phyloP scores from a whole-genome alignment of 2,888 invertebrate species.

The Euphydryas editha region DNA sequence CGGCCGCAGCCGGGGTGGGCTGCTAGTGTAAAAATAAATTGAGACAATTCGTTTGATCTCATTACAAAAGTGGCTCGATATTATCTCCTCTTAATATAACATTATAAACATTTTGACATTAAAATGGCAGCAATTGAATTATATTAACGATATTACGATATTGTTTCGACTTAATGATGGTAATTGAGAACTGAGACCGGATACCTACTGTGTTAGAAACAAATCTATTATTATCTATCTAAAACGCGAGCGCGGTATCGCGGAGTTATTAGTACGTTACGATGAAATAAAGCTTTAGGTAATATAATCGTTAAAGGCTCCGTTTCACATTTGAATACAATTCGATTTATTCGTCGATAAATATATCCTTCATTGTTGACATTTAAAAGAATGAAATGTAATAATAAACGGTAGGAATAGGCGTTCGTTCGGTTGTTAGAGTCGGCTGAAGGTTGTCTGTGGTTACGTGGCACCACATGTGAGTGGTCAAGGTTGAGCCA shows the following conservation, averaged over 20 bases:
- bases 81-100: neutral
- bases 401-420: neutral
- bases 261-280: neutral
- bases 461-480: neutral
- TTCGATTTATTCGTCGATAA: conserved; percentile 1
- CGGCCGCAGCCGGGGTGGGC: no score
- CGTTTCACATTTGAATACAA: conserved; percentile 5
- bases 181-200: neutral
- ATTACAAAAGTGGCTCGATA: neutral
- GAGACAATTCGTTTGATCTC: no score
- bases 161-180: neutral
- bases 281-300: conserved; percentile 4
- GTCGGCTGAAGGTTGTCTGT: neutral
- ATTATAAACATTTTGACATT: conserved; percentile 2
- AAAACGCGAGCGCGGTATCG: neutral
- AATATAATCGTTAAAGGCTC: conserved; percentile 6
- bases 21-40: no score
- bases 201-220: neutral
- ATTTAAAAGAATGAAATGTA: conserved; percentile 2
- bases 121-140: neutral
- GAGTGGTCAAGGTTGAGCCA: neutral
- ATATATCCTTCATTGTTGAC: conserved; percentile 6
- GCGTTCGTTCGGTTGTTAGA: neutral
- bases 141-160: neutral
- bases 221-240: conserved; percentile 10